These are phyloP conservation scores for Zaprionus vittiger DNA, from an alignment of 1,140 invertebrate genomes.

Conservation along the genomic window DNA sequence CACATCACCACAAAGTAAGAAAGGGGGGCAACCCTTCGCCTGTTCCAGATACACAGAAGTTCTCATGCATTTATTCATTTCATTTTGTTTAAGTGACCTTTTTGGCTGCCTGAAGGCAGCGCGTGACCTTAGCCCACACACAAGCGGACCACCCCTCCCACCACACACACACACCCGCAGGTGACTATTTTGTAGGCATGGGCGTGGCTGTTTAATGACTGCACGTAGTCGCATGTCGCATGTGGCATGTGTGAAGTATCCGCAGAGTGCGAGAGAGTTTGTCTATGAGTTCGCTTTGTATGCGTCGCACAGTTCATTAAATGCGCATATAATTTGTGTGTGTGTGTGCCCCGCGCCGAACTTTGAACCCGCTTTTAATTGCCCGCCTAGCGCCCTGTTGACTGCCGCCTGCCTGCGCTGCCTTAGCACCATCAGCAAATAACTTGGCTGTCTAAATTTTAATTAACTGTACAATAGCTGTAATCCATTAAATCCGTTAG, in stretches of 20 bases:
- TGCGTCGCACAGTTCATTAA: constrained; percentile 68
- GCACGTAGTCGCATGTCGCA: constrained; percentile 50
- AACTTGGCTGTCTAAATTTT: constrained; percentile 7
- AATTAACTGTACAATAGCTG: constrained; percentile 6
- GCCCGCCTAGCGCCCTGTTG: constrained; percentile 22
- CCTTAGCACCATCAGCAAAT: background rate
- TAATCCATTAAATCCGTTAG: constrained; percentile 3
- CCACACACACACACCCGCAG: background rate
- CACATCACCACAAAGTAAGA: background rate
- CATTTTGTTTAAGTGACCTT: constrained; percentile 66
- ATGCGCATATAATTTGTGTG: constrained; percentile 72
- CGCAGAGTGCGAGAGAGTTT: constrained; percentile 4
- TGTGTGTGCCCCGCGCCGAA: constrained; percentile 28
- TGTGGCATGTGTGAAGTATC: constrained; percentile 47
- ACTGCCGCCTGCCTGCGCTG: background rate
- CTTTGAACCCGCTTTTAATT: constrained; percentile 68
- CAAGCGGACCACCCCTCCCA: background rate
- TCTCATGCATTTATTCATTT: constrained; percentile 62
- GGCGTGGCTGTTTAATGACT: constrained; percentile 58
- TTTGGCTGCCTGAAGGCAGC: constrained; percentile 39
- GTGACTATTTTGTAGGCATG: background rate
- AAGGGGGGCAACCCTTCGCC: background rate
- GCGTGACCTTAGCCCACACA: constrained; percentile 54
- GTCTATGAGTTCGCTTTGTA: constrained; percentile 28
- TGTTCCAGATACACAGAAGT: background rate